Percentiles rank a stretch among this genome's conserved stretches.
phyloP scores from a whole-genome alignment of 2,113 vertebrate genomes.

The Gymnorhina tibicen region DNA sequence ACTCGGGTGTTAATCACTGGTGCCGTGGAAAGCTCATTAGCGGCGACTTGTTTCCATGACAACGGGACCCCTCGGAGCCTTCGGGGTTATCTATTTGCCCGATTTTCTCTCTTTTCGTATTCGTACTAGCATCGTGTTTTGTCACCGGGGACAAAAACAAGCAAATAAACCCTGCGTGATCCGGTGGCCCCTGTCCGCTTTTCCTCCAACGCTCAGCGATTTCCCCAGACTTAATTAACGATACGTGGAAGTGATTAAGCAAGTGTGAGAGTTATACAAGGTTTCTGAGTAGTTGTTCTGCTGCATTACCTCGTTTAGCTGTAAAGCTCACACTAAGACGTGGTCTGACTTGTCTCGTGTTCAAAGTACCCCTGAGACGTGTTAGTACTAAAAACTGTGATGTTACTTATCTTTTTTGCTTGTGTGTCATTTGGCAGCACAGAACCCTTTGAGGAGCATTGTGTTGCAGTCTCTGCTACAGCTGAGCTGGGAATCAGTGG shows the following conservation, averaged over 20 bases:
- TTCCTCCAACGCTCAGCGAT: background rate
- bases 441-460: background rate
- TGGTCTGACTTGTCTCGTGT: background rate
- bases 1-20: background rate
- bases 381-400: background rate
- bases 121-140: background rate
- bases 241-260: background rate
- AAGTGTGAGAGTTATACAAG: background rate
- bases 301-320: background rate
- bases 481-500: background rate
- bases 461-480: background rate
- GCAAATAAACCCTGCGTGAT: background rate
- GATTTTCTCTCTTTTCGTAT: background rate
- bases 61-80: slow-evolving; percentile 40
- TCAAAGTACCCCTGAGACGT: background rate
- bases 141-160: background rate
- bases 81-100: background rate
- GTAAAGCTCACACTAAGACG: background rate
- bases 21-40: slow-evolving; percentile 37
- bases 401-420: background rate
- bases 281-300: background rate
- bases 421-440: background rate
- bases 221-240: background rate
- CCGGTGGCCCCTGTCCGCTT: background rate
- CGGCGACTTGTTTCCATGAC: slow-evolving; percentile 60